Conservation (phyloP, 2,888 invertebrate species). For the Papilio protenor region DNA sequence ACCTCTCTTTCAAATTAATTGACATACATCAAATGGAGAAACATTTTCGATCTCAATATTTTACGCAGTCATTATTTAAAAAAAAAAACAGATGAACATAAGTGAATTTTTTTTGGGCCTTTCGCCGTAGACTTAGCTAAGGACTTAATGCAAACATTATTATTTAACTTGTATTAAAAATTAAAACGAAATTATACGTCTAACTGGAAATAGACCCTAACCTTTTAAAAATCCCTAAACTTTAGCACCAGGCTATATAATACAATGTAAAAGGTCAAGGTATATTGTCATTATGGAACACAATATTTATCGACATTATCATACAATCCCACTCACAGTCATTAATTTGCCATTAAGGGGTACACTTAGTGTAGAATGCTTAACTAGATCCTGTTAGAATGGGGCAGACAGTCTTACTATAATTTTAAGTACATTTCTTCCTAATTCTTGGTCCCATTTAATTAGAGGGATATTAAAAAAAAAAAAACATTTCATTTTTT, state of each 20-base stretch:
- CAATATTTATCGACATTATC: background rate
- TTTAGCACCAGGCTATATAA: constrained; percentile 9
- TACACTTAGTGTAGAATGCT: background rate
- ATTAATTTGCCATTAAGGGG: background rate
- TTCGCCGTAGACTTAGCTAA: too few species aligned
- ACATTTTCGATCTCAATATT: too few species aligned
- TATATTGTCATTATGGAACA: constrained; percentile 18
- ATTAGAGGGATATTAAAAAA: background rate
- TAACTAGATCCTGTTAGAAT: background rate
- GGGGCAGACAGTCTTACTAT: background rate
- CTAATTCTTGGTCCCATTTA: constrained; percentile 32
- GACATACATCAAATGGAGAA: too few species aligned
- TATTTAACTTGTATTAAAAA: too few species aligned
- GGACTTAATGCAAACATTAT: too few species aligned
- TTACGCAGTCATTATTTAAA: too few species aligned
- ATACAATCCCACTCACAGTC: background rate
- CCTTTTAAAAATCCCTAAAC: background rate
- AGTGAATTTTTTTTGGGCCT: too few species aligned
- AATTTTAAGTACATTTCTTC: constrained; percentile 36
- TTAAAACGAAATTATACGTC: too few species aligned
- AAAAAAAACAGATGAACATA: too few species aligned
- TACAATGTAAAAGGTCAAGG: background rate
- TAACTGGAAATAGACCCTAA: background rate
- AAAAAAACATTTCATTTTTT: constrained; percentile 13
- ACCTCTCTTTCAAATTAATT: too few species aligned